Percentiles rank a stretch among this genome's conserved stretches.
Evolutionary conservation across 2,113 vertebrate species (phyloP).

Genomic region (Antechinus stuartii): DNA sequence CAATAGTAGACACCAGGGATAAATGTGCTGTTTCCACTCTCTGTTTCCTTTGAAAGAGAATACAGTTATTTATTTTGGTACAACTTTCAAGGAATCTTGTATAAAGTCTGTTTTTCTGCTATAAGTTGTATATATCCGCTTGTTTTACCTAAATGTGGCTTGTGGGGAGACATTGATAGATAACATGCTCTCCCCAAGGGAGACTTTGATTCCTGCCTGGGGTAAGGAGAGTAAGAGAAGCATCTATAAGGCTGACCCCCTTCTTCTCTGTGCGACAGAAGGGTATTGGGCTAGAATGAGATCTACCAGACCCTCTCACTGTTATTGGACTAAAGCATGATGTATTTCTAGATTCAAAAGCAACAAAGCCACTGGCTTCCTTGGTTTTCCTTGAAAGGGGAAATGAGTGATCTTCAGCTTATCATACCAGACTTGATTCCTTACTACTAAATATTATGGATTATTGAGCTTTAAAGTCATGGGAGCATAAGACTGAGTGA

Average conservation of each 20-base stretch:
- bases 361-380: neutral
- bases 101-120: neutral
- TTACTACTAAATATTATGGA: neutral
- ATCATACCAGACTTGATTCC: neutral
- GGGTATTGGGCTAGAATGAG: neutral
- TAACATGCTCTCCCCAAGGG: neutral
- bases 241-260: neutral
- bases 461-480: neutral
- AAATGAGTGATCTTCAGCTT: neutral
- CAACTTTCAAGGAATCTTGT: neutral
- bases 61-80: neutral
- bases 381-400: neutral
- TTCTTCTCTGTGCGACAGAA: neutral
- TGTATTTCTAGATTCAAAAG: neutral
- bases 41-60: neutral
- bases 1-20: neutral
- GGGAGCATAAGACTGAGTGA: too few species aligned
- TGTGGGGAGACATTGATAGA: neutral
- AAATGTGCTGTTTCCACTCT: neutral
- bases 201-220: neutral
- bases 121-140: neutral
- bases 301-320: neutral
- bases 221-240: neutral
- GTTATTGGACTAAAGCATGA: neutral
- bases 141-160: neutral